phyloP scores from a whole-genome alignment of 2,797 vertebrate species.

The Synanceia verrucosa region DNA sequence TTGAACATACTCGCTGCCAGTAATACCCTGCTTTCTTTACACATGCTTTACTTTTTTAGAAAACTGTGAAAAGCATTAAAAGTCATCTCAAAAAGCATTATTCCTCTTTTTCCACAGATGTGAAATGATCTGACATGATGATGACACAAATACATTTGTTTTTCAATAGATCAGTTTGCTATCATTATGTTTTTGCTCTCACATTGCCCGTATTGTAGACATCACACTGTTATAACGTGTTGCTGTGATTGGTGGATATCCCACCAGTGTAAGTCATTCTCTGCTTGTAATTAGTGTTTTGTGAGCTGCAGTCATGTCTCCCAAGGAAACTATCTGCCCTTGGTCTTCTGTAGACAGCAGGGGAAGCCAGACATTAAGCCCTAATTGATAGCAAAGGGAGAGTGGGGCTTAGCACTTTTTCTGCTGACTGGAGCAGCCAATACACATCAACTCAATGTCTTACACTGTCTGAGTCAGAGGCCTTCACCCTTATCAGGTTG shows the following conservation, averaged over 20 bases:
- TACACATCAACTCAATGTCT: constrained; percentile 46
- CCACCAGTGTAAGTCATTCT: constrained; percentile 39
- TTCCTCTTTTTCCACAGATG: constrained; percentile 5
- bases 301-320: constrained; percentile 54
- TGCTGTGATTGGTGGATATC: constrained; percentile 38
- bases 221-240: constrained; percentile 12
- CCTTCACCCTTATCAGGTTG: constrained; percentile 27
- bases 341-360: constrained; percentile 52
- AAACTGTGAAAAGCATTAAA: constrained; percentile 25
- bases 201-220: background rate
- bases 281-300: constrained; percentile 65
- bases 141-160: background rate
- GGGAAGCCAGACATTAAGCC: constrained; percentile 60
- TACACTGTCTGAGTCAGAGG: constrained; percentile 35
- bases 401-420: constrained; percentile 55
- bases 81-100: background rate
- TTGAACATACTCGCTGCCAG: constrained; percentile 18
- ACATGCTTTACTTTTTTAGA: constrained; percentile 17
- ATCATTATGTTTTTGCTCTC: background rate
- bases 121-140: background rate
- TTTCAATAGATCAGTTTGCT: background rate
- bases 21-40: constrained; percentile 1
- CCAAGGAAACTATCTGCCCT: constrained; percentile 62
- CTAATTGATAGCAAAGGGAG: constrained; percentile 73
- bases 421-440: constrained; percentile 66